phyloP scores from a whole-genome alignment of 2,888 invertebrate species.

The Gastrophysa polygoni region DNA sequence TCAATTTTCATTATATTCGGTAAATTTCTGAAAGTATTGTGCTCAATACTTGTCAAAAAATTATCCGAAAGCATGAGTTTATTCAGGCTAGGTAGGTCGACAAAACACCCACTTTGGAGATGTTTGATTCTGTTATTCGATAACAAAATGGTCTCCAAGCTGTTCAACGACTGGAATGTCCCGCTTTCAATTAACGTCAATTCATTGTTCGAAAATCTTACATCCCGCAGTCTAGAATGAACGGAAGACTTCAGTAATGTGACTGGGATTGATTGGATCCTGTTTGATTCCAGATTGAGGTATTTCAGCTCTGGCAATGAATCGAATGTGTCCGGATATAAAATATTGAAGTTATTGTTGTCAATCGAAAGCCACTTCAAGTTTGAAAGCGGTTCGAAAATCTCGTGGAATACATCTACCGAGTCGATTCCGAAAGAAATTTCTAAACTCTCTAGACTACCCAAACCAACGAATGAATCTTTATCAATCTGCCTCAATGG shows the following conservation, averaged over 20 bases:
- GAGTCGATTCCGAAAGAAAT: conserved; percentile 62
- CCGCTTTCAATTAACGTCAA: conserved; percentile 70
- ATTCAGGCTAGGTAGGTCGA: conserved; percentile 77
- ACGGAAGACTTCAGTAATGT: conserved; percentile 67
- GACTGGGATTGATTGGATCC: conserved; percentile 72
- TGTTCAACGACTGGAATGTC: conserved; percentile 64
- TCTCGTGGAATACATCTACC: conserved; percentile 55
- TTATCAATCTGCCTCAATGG: conserved; percentile 82
- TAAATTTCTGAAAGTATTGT: conserved; percentile 76
- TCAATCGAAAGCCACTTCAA: conserved; percentile 85
- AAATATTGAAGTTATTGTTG: conserved; percentile 81
- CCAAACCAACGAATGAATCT: conserved; percentile 79
- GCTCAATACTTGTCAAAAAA: conserved; percentile 73
- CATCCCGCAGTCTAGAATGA: conserved; percentile 76
- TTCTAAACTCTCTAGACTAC: conserved; percentile 80
- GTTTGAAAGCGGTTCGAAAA: conserved; percentile 74
- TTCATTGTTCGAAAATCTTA: conserved; percentile 83
- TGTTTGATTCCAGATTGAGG: conserved; percentile 86
- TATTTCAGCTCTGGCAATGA: conserved; percentile 75
- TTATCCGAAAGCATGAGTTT: conserved; percentile 86
- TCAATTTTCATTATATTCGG: conserved; percentile 79
- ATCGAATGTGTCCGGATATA: conserved; percentile 74
- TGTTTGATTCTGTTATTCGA: conserved; percentile 78
- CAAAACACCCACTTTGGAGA: conserved; percentile 74
- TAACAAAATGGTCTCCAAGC: conserved; percentile 78